Conservation (phyloP, 2,888 invertebrate species). For the Aproaerema taeniolella region DNA sequence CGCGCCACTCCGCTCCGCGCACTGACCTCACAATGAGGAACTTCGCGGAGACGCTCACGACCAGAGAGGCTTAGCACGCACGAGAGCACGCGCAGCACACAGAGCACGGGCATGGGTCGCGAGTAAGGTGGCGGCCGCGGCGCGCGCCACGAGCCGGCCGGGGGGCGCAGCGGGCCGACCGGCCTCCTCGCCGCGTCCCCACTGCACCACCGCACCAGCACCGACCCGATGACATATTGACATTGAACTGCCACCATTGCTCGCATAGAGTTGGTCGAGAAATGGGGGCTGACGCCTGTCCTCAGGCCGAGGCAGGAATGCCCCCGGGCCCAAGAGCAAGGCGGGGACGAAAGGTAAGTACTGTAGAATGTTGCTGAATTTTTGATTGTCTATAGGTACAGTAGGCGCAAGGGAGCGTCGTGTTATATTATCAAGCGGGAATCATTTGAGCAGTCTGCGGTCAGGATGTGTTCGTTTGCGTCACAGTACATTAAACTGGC, state of each 20-base stretch:
- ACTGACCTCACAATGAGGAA: slow-evolving; percentile 40
- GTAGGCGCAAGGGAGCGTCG: slow-evolving; percentile 12
- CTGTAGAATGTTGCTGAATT: not conserved
- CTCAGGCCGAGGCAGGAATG: slow-evolving; percentile 97
- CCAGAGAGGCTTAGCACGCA: slow-evolving; percentile 34
- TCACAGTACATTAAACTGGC: slow-evolving; percentile 28
- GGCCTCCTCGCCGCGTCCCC: slow-evolving; percentile 57
- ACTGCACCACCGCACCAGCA: slow-evolving; percentile 46
- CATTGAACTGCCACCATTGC: slow-evolving; percentile 92
- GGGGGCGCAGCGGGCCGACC: slow-evolving; percentile 67
- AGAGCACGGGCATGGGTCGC: slow-evolving; percentile 37
- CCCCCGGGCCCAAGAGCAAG: slow-evolving; percentile 86
- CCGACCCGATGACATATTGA: slow-evolving; percentile 70
- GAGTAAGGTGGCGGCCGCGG: slow-evolving; percentile 55
- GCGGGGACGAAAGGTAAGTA: slow-evolving; percentile 84
- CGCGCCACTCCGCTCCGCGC: slow-evolving; percentile 31
- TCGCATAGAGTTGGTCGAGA: slow-evolving; percentile 97
- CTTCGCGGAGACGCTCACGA: slow-evolving; percentile 25
- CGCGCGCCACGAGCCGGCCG: slow-evolving; percentile 52
- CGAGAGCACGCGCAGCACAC: slow-evolving; percentile 31
- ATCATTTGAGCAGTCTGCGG: slow-evolving; percentile 46
- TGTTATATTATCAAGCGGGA: slow-evolving; percentile 19
- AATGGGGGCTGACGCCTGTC: slow-evolving; percentile 99
- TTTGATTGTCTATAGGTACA: not conserved
- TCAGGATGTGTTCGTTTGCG: slow-evolving; percentile 45